Evolutionary conservation across 2,797 vertebrate species (phyloP).

Genomic region (Buceros bicornis): DNA sequence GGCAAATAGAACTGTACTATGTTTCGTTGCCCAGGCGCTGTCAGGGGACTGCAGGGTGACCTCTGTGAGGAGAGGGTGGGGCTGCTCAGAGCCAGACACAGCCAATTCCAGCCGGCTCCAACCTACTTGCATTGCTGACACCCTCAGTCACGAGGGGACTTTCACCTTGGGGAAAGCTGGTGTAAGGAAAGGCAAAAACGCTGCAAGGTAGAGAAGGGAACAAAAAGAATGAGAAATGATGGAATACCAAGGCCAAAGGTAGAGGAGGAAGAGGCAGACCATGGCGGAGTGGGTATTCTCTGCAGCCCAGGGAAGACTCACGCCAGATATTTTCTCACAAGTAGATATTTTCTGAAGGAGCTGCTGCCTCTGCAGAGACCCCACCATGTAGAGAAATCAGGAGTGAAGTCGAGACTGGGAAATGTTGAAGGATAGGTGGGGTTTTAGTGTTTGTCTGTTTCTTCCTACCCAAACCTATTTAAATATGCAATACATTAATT

Average conservation of each 20-base stretch:
- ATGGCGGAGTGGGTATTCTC: background rate
- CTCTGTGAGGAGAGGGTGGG: rapidly evolving
- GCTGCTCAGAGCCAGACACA: rapidly evolving
- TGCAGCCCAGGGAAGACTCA: rapidly evolving
- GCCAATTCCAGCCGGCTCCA: rapidly evolving
- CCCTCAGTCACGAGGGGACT: background rate
- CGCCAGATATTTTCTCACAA: background rate
- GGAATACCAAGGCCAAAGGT: background rate
- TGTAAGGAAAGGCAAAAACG: background rate
- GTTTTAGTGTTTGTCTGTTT: background rate
- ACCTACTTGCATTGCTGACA: rapidly evolving
- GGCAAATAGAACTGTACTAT: background rate
- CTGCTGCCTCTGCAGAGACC: background rate
- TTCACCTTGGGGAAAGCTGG: background rate
- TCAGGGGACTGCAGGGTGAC: rapidly evolving
- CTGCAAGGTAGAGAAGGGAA: background rate
- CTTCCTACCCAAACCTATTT: background rate
- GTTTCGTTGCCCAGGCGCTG: background rate
- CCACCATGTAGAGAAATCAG: background rate
- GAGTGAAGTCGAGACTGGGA: background rate
- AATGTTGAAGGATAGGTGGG: background rate
- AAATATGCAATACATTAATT: background rate
- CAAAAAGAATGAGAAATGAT: background rate
- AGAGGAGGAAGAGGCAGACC: background rate
- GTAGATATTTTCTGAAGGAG: background rate